phyloP scores from a whole-genome alignment of 1,140 invertebrate genomes.

The Holotrichia oblita region DNA sequence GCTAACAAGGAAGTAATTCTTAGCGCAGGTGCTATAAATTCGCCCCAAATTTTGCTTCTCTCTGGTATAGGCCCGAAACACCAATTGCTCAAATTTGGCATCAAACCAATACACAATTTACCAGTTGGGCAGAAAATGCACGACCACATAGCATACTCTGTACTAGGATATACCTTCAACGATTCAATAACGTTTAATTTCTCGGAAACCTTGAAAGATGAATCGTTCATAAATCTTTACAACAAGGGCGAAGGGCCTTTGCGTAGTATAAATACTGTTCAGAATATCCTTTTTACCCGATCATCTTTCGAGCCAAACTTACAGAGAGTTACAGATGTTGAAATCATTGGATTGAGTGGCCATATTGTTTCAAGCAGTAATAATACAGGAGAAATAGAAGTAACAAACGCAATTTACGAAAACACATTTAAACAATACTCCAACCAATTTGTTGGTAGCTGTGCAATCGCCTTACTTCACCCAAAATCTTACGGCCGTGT shows the following conservation, averaged over 20 bases:
- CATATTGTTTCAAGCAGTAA: slow-evolving; percentile 7
- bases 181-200: slow-evolving; percentile 10
- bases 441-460: no score
- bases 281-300: slow-evolving; percentile 60
- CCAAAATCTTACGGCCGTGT: slow-evolving; percentile 72
- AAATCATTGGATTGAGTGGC: background rate
- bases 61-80: slow-evolving; percentile 78
- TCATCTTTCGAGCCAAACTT: slow-evolving; percentile 55
- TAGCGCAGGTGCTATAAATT: slow-evolving; percentile 85
- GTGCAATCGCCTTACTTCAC: slow-evolving; percentile 63
- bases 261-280: slow-evolving; percentile 61
- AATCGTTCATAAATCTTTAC: slow-evolving; percentile 49
- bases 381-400: slow-evolving; percentile 50
- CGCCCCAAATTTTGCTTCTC: slow-evolving; percentile 84
- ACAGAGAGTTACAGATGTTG: slow-evolving; percentile 41
- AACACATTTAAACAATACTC: background rate
- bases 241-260: slow-evolving; percentile 50
- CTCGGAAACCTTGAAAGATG: background rate
- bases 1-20: slow-evolving; percentile 87
- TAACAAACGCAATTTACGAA: background rate
- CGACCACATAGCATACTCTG: slow-evolving; percentile 63
- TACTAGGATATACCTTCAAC: slow-evolving; percentile 49
- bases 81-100: slow-evolving; percentile 61
- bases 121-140: slow-evolving; percentile 65
- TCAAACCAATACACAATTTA: slow-evolving; percentile 61